These are phyloP conservation scores for Tinamus major DNA, from an alignment of 2,797 vertebrate genomes.

Conservation along the genomic window DNA sequence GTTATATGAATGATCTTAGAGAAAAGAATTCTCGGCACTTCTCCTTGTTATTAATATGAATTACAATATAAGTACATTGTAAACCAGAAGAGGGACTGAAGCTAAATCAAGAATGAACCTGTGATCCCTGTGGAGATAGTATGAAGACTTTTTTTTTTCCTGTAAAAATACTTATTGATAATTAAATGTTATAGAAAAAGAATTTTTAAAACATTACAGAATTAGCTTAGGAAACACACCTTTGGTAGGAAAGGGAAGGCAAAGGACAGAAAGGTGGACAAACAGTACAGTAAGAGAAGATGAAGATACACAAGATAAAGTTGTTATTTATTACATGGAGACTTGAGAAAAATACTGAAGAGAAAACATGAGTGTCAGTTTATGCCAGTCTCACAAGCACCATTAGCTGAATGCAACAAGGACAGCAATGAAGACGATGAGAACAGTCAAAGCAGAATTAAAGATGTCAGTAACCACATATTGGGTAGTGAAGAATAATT, in stretches of 20 bases:
- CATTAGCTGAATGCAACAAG: background rate
- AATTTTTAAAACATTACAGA: background rate
- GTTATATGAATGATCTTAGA: constrained; percentile 23
- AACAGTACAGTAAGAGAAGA: background rate
- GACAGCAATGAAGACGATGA: background rate
- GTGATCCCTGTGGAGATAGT: background rate
- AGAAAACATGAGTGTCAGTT: background rate
- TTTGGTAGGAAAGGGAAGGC: background rate
- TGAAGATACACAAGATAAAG: background rate
- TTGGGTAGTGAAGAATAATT: background rate
- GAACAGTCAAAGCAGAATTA: background rate
- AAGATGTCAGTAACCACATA: background rate
- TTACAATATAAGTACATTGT: background rate
- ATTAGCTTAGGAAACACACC: background rate
- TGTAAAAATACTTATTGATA: background rate
- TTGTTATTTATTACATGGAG: background rate
- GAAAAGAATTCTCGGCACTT: background rate
- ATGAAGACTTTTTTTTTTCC: background rate
- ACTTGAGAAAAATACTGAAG: background rate
- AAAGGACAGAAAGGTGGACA: background rate
- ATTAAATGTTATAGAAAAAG: background rate
- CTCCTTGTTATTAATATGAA: background rate
- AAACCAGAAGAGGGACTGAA: background rate
- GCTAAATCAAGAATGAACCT: no score
- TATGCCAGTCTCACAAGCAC: background rate